Base-by-base conservation (phyloP, 2,888 invertebrate genomes). In the Drosophila yooni region DNA sequence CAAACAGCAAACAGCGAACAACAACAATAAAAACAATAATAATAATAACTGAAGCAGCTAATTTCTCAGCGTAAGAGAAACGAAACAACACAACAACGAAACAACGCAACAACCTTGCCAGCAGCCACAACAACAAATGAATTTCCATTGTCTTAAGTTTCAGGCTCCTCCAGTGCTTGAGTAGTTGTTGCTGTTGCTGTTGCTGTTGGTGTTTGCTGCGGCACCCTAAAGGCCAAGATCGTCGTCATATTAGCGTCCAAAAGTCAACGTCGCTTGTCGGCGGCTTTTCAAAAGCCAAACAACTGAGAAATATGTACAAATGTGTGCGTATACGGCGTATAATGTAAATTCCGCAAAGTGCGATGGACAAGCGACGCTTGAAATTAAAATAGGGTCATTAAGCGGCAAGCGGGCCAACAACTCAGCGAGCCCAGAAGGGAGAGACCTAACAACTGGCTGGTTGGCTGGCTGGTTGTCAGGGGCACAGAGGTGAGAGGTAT, bases 331-430 rank as follows among this genome's bases (percentile, higher is more conserved):
- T 70, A 50, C 51, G 59, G 84, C 79, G 82, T 81, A 88, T 89
- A 89, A 86, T 83, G 89, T 87, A 88, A 90, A 86, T 87, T 86
- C 87, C 88, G 79, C 84, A 90, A 86, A 90, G 90, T 83, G 89
- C 84, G 85, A 89, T 85, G 85, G 86, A 89, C 90, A 86, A 87
- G 89, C 83, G 86, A 87, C 76, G 85, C 85, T 82, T 81, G 77
- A 87, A 87, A 87, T 87, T 87, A 87, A 87, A 87, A 90, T 89
- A 89, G 90, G 87, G 90, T 87, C 90, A 87, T 87, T 87, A 90
- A 83, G 89, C 88, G 83, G 58, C 59, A 52, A 63, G 52, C 52
- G 60, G 63, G 70, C 68, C 57, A 38, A 54, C 54, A 54, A 15
- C 36, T 36, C 36, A 51, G 46, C 36, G 51, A 34, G 57, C 63